A percentile compares a stretch with the other conserved stretches of the same genome.
These are phyloP conservation scores for Sylvilagus bachmani DNA, from an alignment of 2,113 vertebrate genomes.

Conservation along the genomic window DNA sequence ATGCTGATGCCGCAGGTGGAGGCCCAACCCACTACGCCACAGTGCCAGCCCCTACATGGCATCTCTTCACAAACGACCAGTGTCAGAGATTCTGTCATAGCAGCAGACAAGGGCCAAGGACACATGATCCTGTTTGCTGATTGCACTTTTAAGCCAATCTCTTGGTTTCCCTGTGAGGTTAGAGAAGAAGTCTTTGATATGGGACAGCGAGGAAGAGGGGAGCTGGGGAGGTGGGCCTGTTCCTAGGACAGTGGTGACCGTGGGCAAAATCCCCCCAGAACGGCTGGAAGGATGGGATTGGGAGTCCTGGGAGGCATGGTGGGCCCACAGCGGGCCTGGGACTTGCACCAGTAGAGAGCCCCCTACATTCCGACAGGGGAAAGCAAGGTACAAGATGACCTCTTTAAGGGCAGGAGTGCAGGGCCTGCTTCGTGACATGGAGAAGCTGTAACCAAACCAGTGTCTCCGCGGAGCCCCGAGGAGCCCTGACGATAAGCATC, in stretches of 20 bases:
- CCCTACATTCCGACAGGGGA: background rate
- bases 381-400: rapidly evolving
- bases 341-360: rapidly evolving
- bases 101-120: background rate
- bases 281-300: background rate
- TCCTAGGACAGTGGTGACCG: background rate
- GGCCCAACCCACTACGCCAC: too few relatives aligned
- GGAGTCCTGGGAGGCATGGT: rapidly evolving
- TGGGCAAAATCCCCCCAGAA: background rate
- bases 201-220: background rate
- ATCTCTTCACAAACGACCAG: background rate
- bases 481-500: conserved; percentile 51
- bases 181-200: background rate
- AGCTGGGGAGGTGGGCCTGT: background rate
- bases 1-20: too few relatives aligned
- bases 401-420: background rate
- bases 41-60: too few relatives aligned
- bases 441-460: conserved; percentile 55
- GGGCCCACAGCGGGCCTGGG: background rate
- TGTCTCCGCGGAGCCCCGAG: background rate
- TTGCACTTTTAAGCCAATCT: conserved; percentile 1
- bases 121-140: background rate
- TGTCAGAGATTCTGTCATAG: background rate
- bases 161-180: background rate
- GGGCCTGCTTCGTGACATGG: background rate